Percentiles rank a stretch among this genome's conserved stretches.
These are phyloP conservation scores for Cliona cf. orientalis DNA, from an alignment of 37 sponge, comb jelly and placozoan species.

Conservation along the genomic window DNA sequence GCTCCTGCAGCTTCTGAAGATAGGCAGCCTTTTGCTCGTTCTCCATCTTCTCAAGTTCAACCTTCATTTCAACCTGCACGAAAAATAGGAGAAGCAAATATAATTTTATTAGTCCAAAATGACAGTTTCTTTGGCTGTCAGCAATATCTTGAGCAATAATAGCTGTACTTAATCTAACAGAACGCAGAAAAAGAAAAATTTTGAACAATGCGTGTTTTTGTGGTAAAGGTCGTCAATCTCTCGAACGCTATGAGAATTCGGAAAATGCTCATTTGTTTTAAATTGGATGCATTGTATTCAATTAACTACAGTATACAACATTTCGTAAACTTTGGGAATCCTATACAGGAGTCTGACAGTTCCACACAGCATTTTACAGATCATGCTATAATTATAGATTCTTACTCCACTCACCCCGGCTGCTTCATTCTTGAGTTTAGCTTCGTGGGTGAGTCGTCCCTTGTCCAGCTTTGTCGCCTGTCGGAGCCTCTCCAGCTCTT, in stretches of 20 bases:
- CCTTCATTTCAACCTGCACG: slow-evolving; percentile 30
- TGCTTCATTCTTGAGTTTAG: slow-evolving; percentile 44
- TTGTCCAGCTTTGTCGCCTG: slow-evolving; percentile 37
- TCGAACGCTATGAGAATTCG: background rate
- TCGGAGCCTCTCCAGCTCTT: slow-evolving; percentile 53
- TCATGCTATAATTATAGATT: too few relatives aligned
- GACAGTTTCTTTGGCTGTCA: background rate
- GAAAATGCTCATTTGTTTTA: background rate
- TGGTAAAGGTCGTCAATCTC: background rate
- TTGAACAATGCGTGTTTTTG: too few relatives aligned
- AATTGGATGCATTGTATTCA: background rate
- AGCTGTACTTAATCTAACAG: too few relatives aligned
- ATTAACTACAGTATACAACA: background rate
- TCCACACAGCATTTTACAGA: background rate
- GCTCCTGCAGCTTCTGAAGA: slow-evolving; percentile 29
- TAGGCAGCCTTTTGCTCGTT: slow-evolving; percentile 44
- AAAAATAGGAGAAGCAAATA: background rate
- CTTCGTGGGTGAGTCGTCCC: slow-evolving; percentile 9
- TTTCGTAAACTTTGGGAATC: too few relatives aligned
- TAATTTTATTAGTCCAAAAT: too few relatives aligned
- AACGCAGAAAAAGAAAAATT: too few relatives aligned
- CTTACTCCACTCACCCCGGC: slow-evolving; percentile 29
- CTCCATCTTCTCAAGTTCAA: slow-evolving; percentile 55
- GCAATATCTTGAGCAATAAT: too few relatives aligned
- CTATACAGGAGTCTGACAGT: background rate